These are phyloP conservation scores for Tyto alba DNA, from an alignment of 2,113 vertebrate genomes.

Conservation along the genomic window DNA sequence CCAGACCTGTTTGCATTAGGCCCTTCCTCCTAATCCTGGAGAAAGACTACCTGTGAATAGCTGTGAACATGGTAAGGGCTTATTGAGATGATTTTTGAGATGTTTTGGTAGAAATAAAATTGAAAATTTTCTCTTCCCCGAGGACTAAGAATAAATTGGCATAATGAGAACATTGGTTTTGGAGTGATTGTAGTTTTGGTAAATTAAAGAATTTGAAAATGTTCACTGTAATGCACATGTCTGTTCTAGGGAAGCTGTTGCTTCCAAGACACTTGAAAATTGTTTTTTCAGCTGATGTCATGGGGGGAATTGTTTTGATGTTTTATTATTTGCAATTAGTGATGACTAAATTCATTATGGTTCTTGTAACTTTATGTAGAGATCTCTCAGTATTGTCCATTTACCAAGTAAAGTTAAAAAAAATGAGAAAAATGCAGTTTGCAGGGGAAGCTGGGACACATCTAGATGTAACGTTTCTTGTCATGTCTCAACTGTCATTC, in stretches of 20 bases:
- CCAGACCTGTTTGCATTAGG: background rate
- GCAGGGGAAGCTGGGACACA: background rate
- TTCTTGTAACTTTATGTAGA: background rate
- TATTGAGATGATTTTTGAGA: background rate
- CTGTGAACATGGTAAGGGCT: constrained; percentile 67
- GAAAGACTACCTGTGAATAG: background rate
- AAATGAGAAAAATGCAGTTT: background rate
- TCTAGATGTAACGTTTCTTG: background rate
- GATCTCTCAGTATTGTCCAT: background rate
- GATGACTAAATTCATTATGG: background rate
- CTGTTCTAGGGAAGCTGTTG: background rate
- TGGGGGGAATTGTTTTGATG: background rate
- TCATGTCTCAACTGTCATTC: fast-evolving
- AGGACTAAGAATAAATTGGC: background rate
- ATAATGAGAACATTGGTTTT: background rate
- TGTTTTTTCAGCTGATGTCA: background rate
- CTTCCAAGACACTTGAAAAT: background rate
- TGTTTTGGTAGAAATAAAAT: background rate
- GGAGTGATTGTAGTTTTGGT: background rate
- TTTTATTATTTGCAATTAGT: background rate
- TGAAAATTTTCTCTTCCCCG: background rate
- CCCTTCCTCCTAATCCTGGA: background rate
- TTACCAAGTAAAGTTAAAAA: background rate
- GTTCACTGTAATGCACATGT: background rate
- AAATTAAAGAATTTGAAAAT: background rate